Base-by-base conservation (phyloP, 2,113 vertebrate species). In the Gambusia affinis region DNA sequence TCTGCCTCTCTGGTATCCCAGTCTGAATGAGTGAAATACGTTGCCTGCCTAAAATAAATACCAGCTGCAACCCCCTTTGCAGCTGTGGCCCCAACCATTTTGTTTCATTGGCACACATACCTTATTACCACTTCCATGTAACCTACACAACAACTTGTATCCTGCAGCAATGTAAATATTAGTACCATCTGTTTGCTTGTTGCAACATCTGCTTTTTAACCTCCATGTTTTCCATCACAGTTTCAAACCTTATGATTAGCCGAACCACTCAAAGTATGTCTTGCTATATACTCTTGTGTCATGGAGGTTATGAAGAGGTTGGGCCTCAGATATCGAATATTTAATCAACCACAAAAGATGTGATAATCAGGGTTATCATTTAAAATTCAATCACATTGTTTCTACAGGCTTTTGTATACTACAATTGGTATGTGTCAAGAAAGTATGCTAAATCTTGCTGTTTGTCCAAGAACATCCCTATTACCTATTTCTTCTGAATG, bases 151-250 rank as follows among this genome's bases (percentile, higher is more conserved):
- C 44, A 78, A 75, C 70, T 80, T 79, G 82, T 75, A 67, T 84
- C 89, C 89, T 87, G 72, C 74, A 86, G 91, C 73, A 68, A 90
- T 89, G 73, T 71, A 64, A 80, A 62, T 85, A 94, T 90, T 70
- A 91, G 85, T 84, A 67, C 88, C 92, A 94, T 91, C 86, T 93
- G 91, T 83, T 69, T 51, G 39, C 61, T 30, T 10, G 76, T 14
- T 6, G 39, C 70, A 54, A 91, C 92, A 93, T 92, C 94, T 93
- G 93, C 72, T 93, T 85, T 93, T 93, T 92, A 90, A 94, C 88
- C 79, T 71, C 82, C 63, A 81, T 83, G 70, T 90, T 86, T 89
- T 88, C 72, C 73, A 19, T 85, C 29, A 72, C 73, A 73, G 37
- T 78, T 31, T 66, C 60, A 63, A 70, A 19, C 86, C 90, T 86